Evolutionary conservation across 2,888 invertebrate genomes (phyloP).

Genomic region (Lasioglossum lativentre): DNA sequence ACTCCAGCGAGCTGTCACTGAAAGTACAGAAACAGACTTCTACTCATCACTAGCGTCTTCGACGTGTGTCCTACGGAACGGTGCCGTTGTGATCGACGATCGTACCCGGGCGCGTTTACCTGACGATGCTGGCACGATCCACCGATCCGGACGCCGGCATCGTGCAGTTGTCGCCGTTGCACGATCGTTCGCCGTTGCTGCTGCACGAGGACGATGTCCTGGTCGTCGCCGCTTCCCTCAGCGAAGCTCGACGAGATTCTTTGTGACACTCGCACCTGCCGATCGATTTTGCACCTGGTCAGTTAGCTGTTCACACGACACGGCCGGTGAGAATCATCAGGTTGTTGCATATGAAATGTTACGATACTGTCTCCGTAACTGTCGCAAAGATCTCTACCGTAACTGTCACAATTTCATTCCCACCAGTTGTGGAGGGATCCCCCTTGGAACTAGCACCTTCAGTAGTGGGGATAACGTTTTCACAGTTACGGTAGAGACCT

Average conservation of each 20-base stretch:
- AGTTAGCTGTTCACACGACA: background rate
- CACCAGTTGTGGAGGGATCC: no score
- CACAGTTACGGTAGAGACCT: background rate
- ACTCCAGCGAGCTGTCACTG: slow-evolving; percentile 87
- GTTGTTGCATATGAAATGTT: background rate
- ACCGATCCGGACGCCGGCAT: slow-evolving; percentile 70
- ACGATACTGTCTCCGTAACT: background rate
- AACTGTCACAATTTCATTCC: background rate
- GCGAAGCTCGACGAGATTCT: slow-evolving; percentile 80
- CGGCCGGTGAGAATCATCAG: background rate
- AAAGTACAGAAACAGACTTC: slow-evolving; percentile 82
- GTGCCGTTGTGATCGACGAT: slow-evolving; percentile 54
- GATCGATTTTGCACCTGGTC: background rate
- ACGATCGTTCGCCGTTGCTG: slow-evolving; percentile 75
- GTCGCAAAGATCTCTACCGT: no score
- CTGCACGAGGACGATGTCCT: slow-evolving; percentile 73
- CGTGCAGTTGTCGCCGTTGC: slow-evolving; percentile 78
- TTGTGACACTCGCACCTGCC: slow-evolving; percentile 92
- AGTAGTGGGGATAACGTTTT: background rate
- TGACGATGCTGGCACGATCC: slow-evolving; percentile 81
- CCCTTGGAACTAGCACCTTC: no score
- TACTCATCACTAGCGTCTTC: slow-evolving; percentile 81
- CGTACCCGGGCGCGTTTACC: slow-evolving; percentile 81
- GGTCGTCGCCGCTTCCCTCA: slow-evolving; percentile 61
- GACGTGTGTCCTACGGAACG: slow-evolving; percentile 51